A percentile compares a stretch with the other conserved stretches of the same genome.
Conservation (phyloP, 2,797 vertebrate species). For the Catamblyrhynchus diadema region DNA sequence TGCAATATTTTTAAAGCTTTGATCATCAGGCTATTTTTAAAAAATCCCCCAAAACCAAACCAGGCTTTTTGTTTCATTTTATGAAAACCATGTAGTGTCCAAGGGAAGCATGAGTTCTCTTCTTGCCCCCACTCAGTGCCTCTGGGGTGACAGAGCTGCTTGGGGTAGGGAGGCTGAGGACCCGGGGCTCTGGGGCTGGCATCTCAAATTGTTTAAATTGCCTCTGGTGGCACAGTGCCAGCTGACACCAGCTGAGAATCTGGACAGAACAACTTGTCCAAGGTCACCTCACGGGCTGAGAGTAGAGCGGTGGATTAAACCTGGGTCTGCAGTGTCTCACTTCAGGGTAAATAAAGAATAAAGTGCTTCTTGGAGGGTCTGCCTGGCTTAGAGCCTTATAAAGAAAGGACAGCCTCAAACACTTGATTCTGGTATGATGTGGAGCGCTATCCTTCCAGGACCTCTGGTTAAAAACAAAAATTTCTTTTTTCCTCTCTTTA, state of each 20-base stretch:
- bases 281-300: background rate
- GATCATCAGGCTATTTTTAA: rapidly evolving
- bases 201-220: background rate
- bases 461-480: background rate
- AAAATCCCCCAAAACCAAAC: background rate
- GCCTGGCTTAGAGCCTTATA: background rate
- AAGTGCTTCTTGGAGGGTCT: background rate
- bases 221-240: background rate
- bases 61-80: background rate
- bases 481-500: rapidly evolving
- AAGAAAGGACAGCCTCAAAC: background rate
- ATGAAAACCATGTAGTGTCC: rapidly evolving
- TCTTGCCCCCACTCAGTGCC: rapidly evolving
- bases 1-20: background rate
- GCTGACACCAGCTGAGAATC: constrained; percentile 49
- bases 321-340: background rate
- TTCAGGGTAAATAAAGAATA: background rate
- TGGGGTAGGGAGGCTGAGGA: background rate
- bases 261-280: constrained; percentile 53
- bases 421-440: background rate
- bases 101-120: rapidly evolving
- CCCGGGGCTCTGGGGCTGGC: background rate
- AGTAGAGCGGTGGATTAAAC: background rate
- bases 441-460: background rate
- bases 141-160: background rate